phyloP scores from a whole-genome alignment of 2,113 vertebrate species.

The Catharus minimus region DNA sequence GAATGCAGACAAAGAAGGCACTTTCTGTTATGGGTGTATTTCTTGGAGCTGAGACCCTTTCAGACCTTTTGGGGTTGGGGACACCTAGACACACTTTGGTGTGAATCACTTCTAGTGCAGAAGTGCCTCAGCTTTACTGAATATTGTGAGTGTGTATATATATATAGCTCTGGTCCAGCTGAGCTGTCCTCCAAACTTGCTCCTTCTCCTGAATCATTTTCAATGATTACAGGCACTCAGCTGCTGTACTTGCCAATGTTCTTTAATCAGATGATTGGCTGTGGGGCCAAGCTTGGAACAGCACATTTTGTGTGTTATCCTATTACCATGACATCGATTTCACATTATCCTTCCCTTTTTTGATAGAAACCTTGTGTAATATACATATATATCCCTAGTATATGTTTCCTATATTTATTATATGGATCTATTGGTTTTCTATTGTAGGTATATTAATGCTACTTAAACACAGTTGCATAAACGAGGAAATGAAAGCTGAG shows the following conservation, averaged over 20 bases:
- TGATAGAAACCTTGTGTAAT: not conserved
- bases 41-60: not conserved
- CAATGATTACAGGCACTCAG: not conserved
- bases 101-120: rapidly evolving
- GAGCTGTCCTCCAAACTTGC: rapidly evolving
- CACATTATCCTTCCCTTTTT: not conserved
- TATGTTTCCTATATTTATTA: not conserved
- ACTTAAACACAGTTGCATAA: not conserved
- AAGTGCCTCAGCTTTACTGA: not conserved
- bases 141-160: not conserved
- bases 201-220: not conserved
- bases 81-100: rapidly evolving
- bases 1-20: not conserved
- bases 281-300: not conserved
- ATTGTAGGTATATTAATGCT: not conserved
- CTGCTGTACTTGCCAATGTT: not conserved
- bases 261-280: not conserved
- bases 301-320: not conserved
- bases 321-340: not conserved
- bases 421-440: not conserved
- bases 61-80: rapidly evolving
- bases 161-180: not conserved
- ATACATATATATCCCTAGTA: rapidly evolving
- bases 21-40: not conserved
- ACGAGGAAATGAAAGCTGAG: not conserved